Evolutionary conservation across 1,140 invertebrate species (phyloP), one percentile per base, ranked within the genome.

Genomic region (Ctenoplectra terminalis): DNA sequence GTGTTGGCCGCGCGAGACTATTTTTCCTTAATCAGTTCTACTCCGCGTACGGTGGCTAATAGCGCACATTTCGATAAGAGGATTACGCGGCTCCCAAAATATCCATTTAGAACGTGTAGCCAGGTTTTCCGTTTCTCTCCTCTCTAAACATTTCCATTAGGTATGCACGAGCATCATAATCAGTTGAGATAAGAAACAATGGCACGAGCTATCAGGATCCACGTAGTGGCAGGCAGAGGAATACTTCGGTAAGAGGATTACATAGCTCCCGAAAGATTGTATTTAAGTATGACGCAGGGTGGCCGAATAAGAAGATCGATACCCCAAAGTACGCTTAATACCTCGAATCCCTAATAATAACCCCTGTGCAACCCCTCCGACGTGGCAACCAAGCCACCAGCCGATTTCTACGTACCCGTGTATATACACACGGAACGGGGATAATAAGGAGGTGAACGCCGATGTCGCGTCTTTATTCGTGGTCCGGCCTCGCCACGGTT

Each of bases 381-480:
- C 43, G 26, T n/a, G 20, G 31, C 46, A 40, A 29, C 48, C 20
- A 20, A 15, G 37, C 48, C 63, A 29, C 63, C 63, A 46, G 26
- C 64, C 43, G 48, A 15, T 56, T 71, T 37, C 67, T 11, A 23
- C 17, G 26, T 46, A 37, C 66, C 1, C 46, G 1, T 9, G 52
- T 17, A n/a, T n/a, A n/a, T n/a, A 52, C 7, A 37, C 52, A 20
- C 34, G 15, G 69, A 80, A 37, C n/a, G 31, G 60, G 58, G 78
- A 90, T 90, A 90, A 90, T 87, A 86, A 86, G 84, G 78, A 70
- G 54, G 67, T 31, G 58, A 84, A 77, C 75, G 81, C 69, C 86
- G 88, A 85, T 73, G 88, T 79, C 84, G 84, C 77, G 58, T 88
- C 89, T 91, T 90, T 89, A 89, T 90, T 88, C 87, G 60, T 37